Evolutionary conservation across 2,113 vertebrate genomes (phyloP).

Genomic region (Pomatorhinus ruficollis): DNA sequence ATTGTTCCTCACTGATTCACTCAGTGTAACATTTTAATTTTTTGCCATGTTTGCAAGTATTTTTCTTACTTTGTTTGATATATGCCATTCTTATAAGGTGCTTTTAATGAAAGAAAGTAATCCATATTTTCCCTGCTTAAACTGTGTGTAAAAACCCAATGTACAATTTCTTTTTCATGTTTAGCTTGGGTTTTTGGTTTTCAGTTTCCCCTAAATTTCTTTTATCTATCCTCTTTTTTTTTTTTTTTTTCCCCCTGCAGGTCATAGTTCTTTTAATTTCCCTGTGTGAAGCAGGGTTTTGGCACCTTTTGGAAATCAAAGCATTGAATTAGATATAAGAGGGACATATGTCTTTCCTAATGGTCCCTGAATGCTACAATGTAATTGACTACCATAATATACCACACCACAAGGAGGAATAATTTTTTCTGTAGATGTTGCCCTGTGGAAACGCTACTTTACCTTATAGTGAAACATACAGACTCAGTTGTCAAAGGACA

Average conservation of each 20-base stretch:
- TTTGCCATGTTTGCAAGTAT: neutral
- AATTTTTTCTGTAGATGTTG: neutral
- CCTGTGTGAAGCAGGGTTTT: neutral
- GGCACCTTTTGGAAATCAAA: neutral
- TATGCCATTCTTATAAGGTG: neutral
- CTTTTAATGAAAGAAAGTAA: neutral
- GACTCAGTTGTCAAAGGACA: neutral
- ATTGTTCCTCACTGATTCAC: neutral
- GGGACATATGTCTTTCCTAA: neutral
- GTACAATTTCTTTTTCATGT: neutral
- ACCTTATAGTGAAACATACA: neutral
- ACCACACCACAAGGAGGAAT: neutral
- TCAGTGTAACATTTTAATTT: neutral
- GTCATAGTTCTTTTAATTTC: neutral
- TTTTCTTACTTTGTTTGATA: neutral
- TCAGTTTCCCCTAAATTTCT: neutral
- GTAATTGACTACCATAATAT: neutral
- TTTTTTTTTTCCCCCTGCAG: rapidly evolving
- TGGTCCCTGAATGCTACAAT: neutral
- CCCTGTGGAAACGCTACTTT: neutral
- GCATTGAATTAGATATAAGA: neutral
- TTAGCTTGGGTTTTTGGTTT: neutral
- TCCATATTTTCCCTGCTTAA: neutral
- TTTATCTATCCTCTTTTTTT: neutral
- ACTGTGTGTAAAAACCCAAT: neutral